Evolutionary conservation across 2,797 vertebrate genomes (phyloP).

Genomic region (Lycodopsis pacificus): DNA sequence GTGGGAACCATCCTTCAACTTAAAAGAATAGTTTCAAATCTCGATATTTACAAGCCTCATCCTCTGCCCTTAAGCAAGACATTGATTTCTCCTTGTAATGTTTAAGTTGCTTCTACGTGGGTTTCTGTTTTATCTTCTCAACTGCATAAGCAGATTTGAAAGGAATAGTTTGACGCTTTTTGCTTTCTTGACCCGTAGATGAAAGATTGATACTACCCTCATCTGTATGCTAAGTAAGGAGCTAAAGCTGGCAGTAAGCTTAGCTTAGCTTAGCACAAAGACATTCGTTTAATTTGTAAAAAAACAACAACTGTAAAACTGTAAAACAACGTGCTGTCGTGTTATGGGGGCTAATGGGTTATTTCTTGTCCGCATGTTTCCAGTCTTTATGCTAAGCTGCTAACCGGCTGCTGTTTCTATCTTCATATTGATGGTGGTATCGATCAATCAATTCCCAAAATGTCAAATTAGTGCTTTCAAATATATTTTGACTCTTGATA

Average conservation of each 20-base stretch:
- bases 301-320: background rate
- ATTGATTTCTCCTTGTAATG: constrained; percentile 30
- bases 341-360: too few species aligned
- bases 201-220: too few species aligned
- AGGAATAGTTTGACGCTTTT: too few species aligned
- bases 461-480: background rate
- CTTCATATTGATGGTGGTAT: background rate
- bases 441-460: background rate
- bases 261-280: background rate
- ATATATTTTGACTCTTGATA: background rate
- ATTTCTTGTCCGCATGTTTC: too few species aligned
- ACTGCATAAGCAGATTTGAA: too few species aligned
- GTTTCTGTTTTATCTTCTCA: background rate
- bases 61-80: constrained; percentile 38
- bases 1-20: constrained; percentile 19
- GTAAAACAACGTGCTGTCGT: too few species aligned
- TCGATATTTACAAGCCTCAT: constrained; percentile 17
- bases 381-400: background rate
- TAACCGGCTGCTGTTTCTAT: background rate
- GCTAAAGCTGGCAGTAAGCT: background rate
- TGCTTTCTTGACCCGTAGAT: too few species aligned
- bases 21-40: constrained; percentile 28
- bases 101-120: background rate
- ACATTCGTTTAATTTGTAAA: too few species aligned
- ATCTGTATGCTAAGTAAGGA: too few species aligned